Evolutionary conservation across 2,888 invertebrate genomes (phyloP).

Genomic region (Acanthoscelides obtectus): DNA sequence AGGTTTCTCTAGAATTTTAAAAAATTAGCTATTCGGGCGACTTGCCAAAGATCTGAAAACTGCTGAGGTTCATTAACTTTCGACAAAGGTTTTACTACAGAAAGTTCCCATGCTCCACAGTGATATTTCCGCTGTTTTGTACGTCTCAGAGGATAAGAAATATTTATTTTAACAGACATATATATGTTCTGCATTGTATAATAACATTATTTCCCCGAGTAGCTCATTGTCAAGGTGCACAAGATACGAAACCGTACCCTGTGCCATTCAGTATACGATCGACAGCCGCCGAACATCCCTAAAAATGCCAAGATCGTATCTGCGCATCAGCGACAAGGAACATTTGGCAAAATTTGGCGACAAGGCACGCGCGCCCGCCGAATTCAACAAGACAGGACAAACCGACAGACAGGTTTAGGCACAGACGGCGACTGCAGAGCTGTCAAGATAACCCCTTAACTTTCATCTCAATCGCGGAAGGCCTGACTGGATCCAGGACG

Average conservation of each 20-base stretch:
- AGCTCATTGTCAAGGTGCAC: not conserved
- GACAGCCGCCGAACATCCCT: not conserved
- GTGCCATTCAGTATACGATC: not conserved
- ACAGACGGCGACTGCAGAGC: not conserved
- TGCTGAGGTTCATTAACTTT: no score
- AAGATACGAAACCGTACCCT: not conserved
- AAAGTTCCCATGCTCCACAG: no score
- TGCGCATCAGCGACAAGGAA: not conserved
- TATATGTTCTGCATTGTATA: no score
- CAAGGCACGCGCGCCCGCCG: not conserved
- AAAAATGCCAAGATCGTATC: not conserved
- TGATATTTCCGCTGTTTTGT: no score
- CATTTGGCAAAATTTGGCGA: not conserved
- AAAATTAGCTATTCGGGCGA: no score
- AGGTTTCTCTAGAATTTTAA: no score
- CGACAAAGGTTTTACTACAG: no score
- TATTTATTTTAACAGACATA: no score
- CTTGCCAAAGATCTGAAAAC: no score
- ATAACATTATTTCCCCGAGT: no score
- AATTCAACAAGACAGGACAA: no score
- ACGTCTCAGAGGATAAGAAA: no score
- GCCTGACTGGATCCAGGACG: not conserved
- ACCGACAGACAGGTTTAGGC: not conserved
- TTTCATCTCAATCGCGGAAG: not conserved
- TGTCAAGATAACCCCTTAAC: not conserved